phyloP scores from a whole-genome alignment of 2,797 vertebrate species.

The Cyclura pinguis region DNA sequence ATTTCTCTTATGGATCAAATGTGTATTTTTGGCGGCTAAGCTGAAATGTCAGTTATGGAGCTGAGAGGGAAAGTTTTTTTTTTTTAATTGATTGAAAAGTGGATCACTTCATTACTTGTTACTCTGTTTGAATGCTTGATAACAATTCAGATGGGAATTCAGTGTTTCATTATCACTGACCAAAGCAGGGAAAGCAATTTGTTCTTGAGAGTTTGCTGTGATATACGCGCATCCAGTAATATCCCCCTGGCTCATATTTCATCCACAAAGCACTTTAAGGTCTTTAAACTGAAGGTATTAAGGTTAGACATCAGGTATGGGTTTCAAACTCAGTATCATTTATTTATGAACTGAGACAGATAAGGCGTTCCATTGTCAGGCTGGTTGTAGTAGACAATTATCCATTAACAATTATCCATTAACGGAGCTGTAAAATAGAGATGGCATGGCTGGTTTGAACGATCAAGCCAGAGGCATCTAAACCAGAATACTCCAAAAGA shows the following conservation, averaged over 20 bases:
- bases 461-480: neutral
- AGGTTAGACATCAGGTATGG: neutral
- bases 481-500: neutral
- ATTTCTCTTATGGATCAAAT: neutral
- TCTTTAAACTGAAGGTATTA: neutral
- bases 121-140: constrained; percentile 18
- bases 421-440: rapidly evolving
- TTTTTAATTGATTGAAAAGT: constrained; percentile 14
- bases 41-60: neutral
- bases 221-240: neutral
- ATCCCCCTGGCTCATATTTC: neutral
- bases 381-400: neutral
- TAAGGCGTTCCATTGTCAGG: neutral
- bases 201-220: neutral
- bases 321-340: neutral
- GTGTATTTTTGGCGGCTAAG: neutral
- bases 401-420: neutral
- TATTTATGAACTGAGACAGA: neutral
- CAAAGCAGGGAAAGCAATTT: neutral
- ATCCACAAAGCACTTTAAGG: neutral
- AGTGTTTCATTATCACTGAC: neutral
- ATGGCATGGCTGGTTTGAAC: neutral
- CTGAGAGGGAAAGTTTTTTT: neutral
- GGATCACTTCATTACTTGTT: constrained; percentile 14
- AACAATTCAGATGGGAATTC: neutral